Conservation (phyloP, 2,113 vertebrate genomes). For the Odocoileus virginianus region DNA sequence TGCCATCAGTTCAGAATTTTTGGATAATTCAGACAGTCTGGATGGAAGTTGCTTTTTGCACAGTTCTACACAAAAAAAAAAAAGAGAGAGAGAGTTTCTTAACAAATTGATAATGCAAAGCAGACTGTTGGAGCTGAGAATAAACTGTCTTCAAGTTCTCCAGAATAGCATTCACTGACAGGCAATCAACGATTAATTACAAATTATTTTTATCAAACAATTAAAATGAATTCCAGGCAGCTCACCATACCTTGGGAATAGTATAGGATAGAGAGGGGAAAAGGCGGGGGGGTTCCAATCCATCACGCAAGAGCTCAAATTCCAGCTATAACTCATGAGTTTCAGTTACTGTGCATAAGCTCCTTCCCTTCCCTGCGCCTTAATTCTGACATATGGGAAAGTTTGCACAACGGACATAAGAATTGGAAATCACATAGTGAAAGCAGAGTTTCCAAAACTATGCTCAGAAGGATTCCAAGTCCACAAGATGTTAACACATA, state of each 20-base stretch:
- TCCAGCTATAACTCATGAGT: slow-evolving; percentile 10
- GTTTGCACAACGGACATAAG: neutral
- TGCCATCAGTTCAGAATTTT: slow-evolving; percentile 45
- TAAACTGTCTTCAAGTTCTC: slow-evolving; percentile 17
- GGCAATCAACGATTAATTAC: slow-evolving; percentile 54
- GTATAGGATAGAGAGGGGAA: neutral
- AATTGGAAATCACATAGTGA: neutral
- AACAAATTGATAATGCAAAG: slow-evolving; percentile 57
- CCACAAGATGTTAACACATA: slow-evolving; percentile 19
- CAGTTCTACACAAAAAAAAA: neutral
- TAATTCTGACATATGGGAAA: slow-evolving; percentile 36
- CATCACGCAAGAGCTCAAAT: neutral
- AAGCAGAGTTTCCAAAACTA: slow-evolving; percentile 14
- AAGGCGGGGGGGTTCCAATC: neutral
- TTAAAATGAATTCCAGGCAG: slow-evolving; percentile 48
- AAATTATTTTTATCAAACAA: slow-evolving; percentile 67
- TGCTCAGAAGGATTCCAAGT: neutral
- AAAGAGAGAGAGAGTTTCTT: neutral
- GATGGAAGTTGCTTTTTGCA: slow-evolving; percentile 25
- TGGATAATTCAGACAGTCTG: slow-evolving; percentile 69
- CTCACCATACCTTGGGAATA: neutral
- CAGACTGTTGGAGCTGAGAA: slow-evolving; percentile 35
- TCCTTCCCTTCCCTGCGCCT: neutral
- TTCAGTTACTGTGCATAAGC: neutral
- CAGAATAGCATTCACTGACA: slow-evolving; percentile 1